A percentile compares a stretch with the other conserved stretches of the same genome.
Conservation (phyloP, 2,888 invertebrate species). For the Anaspis maculata region DNA sequence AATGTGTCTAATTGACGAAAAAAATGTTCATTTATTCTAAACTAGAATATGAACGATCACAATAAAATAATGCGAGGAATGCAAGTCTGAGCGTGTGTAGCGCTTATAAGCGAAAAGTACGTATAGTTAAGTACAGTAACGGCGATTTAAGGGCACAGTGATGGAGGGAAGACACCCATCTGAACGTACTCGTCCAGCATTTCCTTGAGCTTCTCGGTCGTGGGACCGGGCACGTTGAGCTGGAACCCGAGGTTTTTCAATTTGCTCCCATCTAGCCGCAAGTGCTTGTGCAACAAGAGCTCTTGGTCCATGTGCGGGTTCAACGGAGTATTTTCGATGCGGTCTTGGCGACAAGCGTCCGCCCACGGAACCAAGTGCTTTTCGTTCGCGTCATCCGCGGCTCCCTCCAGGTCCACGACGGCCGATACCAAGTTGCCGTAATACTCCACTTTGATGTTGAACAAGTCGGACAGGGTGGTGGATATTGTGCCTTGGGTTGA, state of each 20-base stretch:
- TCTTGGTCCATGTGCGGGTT: constrained; percentile 83
- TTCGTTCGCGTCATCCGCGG: constrained; percentile 87
- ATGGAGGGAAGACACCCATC: constrained; percentile 80
- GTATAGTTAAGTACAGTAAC: no score
- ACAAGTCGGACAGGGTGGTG: constrained; percentile 70
- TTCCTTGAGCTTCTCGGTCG: constrained; percentile 42
- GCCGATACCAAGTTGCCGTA: constrained; percentile 76
- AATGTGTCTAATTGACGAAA: no score
- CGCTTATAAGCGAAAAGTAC: no score
- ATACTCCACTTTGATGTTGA: constrained; percentile 79
- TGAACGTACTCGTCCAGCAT: constrained; percentile 72
- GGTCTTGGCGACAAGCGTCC: constrained; percentile 67
- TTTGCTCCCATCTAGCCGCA: constrained; percentile 64
- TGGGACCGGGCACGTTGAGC: constrained; percentile 54
- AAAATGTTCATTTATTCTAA: no score
- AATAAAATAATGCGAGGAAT: no score
- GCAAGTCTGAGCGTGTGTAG: no score
- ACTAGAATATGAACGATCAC: no score
- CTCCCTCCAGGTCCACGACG: constrained; percentile 69
- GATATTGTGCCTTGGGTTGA: constrained; percentile 82
- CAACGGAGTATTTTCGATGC: constrained; percentile 74
- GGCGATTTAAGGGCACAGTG: no score
- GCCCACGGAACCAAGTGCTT: constrained; percentile 92
- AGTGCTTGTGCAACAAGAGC: constrained; percentile 69
- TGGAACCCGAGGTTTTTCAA: constrained; percentile 53